Conservation (phyloP, 2,797 vertebrate genomes). For the Mus minutoides region DNA sequence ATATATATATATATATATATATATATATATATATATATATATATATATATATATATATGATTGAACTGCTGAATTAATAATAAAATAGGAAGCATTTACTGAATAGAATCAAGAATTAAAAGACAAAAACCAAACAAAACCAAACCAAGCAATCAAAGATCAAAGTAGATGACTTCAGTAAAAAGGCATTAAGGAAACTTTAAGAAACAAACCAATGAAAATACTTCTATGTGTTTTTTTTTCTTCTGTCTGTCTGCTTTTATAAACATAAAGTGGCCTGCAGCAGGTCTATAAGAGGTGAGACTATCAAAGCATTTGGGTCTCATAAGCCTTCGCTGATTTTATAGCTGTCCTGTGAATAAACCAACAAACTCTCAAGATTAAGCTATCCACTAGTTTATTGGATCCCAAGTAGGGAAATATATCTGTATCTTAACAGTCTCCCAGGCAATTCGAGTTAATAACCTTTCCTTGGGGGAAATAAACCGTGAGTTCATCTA, state of each 20-base stretch:
- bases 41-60: background rate
- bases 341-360: slow-evolving; percentile 55
- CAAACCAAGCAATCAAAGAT: background rate
- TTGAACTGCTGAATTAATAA: slow-evolving; percentile 39
- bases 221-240: background rate
- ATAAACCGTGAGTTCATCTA: background rate
- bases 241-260: background rate
- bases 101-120: slow-evolving; percentile 1
- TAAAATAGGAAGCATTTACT: slow-evolving; percentile 42
- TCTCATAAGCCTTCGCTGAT: slow-evolving; percentile 45
- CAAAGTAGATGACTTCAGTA: slow-evolving; percentile 8
- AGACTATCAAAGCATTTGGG: slow-evolving; percentile 52
- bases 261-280: slow-evolving; percentile 9
- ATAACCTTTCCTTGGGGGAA: background rate
- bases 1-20: too few relatives aligned
- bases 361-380: slow-evolving; percentile 41
- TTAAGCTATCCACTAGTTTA: slow-evolving; percentile 33
- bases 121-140: background rate
- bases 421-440: background rate
- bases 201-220: slow-evolving; percentile 50
- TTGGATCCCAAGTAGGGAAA: slow-evolving; percentile 50
- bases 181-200: slow-evolving; percentile 6
- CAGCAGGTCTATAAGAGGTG: background rate
- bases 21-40: too few relatives aligned
- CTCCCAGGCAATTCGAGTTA: slow-evolving; percentile 26